phyloP scores from a whole-genome alignment of 2,888 invertebrate genomes.

The Acleris holmiana region DNA sequence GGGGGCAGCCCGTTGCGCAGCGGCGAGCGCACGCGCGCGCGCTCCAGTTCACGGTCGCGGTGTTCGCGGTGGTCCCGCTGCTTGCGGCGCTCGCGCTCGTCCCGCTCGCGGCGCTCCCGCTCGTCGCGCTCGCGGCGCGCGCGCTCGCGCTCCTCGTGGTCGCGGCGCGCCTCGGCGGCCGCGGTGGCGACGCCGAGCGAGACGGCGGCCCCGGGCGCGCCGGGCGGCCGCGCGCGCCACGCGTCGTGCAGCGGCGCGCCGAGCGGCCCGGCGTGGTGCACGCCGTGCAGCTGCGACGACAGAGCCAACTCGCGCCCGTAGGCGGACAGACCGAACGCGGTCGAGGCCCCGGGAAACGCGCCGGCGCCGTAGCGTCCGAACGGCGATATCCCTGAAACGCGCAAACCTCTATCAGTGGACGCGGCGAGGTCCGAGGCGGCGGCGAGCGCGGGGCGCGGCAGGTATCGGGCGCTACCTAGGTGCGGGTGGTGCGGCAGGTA shows the following conservation, averaged over 20 bases:
- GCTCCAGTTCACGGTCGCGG: constrained; percentile 84
- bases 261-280: constrained; percentile 71
- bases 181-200: constrained; percentile 42
- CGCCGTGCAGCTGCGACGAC: constrained; percentile 69
- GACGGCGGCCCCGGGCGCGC: constrained; percentile 53
- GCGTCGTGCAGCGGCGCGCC: constrained; percentile 72
- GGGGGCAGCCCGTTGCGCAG: constrained; percentile 87
- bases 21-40: constrained; percentile 89
- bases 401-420: constrained; percentile 65
- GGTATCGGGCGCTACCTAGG: constrained; percentile 83
- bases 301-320: constrained; percentile 87
- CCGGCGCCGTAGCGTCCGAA: constrained; percentile 91
- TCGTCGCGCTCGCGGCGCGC: constrained; percentile 85
- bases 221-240: constrained; percentile 61
- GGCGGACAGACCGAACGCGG: constrained; percentile 88
- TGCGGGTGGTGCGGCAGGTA: constrained; percentile 88
- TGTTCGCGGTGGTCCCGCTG: constrained; percentile 83
- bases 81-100: constrained; percentile 84
- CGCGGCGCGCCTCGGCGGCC: constrained; percentile 71
- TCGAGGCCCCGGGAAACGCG: constrained; percentile 85
- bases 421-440: constrained; percentile 51
- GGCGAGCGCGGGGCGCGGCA: constrained; percentile 48
- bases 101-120: constrained; percentile 80
- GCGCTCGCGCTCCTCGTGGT: constrained; percentile 79
- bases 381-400: constrained; percentile 88